phyloP scores from a whole-genome alignment of 2,888 invertebrate species.

The Tricholauxania praeusta region DNA sequence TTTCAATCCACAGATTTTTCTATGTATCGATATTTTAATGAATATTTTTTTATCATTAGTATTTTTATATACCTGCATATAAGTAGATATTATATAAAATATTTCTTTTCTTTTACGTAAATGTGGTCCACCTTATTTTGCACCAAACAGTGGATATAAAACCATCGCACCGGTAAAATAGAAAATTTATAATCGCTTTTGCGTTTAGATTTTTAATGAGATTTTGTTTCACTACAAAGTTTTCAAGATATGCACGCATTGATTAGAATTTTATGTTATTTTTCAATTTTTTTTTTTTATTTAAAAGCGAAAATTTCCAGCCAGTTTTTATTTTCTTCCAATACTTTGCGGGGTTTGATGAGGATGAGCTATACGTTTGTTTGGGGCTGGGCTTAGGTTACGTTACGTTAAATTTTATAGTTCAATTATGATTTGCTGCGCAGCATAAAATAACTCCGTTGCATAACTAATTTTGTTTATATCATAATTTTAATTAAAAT shows the following conservation, averaged over 20 bases:
- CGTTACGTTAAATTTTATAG: not conserved
- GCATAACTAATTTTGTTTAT: too few relatives aligned
- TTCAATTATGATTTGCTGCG: conserved; percentile 24
- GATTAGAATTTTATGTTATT: conserved; percentile 25
- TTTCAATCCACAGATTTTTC: too few relatives aligned
- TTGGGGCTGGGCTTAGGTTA: not conserved
- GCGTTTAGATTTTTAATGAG: conserved; percentile 36
- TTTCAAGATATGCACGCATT: conserved; percentile 7
- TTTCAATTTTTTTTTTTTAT: too few relatives aligned
- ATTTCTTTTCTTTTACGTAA: too few relatives aligned
- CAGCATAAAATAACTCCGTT: not conserved
- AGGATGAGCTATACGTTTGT: not conserved
- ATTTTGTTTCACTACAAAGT: conserved; percentile 14
- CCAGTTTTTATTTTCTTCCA: not conserved
- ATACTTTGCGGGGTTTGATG: not conserved
- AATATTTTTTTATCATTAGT: too few relatives aligned
- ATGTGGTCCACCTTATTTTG: too few relatives aligned
- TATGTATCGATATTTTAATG: too few relatives aligned
- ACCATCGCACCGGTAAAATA: too few relatives aligned
- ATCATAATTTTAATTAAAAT: too few relatives aligned
- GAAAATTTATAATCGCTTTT: conserved; percentile 33
- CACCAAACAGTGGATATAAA: too few relatives aligned
- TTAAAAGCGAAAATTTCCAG: conserved; percentile 12
- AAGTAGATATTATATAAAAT: too few relatives aligned
- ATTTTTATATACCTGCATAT: too few relatives aligned